These are phyloP conservation scores for Pachypanchax playfairii DNA, from an alignment of 2,113 vertebrate species.

Conservation along the genomic window DNA sequence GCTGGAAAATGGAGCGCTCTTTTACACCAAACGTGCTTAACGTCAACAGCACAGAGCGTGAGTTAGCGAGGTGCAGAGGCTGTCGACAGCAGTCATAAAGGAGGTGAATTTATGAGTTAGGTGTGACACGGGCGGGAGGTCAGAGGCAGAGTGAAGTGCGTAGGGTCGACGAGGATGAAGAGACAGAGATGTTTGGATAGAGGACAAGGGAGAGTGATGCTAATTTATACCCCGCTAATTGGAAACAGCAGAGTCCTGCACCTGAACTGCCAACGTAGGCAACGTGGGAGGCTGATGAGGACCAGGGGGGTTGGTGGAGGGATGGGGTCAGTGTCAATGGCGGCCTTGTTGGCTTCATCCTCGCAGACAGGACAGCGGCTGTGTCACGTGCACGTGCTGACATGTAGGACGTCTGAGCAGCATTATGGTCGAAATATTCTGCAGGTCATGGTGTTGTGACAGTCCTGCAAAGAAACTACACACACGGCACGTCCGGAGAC, in stretches of 20 bases:
- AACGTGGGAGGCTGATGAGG: constrained; percentile 73
- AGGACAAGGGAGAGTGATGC: constrained; percentile 72
- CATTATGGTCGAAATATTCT: constrained; percentile 63
- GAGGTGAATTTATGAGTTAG: constrained; percentile 72
- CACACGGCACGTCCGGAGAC: constrained; percentile 28
- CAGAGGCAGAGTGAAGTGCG: constrained; percentile 73
- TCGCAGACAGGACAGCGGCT: constrained; percentile 50
- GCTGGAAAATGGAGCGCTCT: constrained; percentile 51
- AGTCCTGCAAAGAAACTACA: constrained; percentile 59
- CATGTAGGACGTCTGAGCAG: constrained; percentile 26
- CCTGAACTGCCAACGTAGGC: constrained; percentile 71
- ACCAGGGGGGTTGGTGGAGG: constrained; percentile 56
- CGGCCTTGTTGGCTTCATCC: constrained; percentile 75
- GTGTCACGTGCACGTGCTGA: too few relatives aligned
- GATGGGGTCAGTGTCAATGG: constrained; percentile 78
- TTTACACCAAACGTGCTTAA: constrained; percentile 51
- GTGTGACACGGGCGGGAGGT: constrained; percentile 64
- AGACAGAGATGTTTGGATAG: constrained; percentile 81
- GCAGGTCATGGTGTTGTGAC: constrained; percentile 71
- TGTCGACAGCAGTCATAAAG: constrained; percentile 76
- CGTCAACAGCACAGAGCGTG: constrained; percentile 52
- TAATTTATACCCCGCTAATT: constrained; percentile 82
- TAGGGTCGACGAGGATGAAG: constrained; percentile 75
- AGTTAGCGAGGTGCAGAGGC: constrained; percentile 67
- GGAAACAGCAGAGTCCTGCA: constrained; percentile 80